These are phyloP conservation scores for Phrynocephalus guinanensis DNA, from an alignment of 2,797 vertebrate genomes.

Conservation along the genomic window DNA sequence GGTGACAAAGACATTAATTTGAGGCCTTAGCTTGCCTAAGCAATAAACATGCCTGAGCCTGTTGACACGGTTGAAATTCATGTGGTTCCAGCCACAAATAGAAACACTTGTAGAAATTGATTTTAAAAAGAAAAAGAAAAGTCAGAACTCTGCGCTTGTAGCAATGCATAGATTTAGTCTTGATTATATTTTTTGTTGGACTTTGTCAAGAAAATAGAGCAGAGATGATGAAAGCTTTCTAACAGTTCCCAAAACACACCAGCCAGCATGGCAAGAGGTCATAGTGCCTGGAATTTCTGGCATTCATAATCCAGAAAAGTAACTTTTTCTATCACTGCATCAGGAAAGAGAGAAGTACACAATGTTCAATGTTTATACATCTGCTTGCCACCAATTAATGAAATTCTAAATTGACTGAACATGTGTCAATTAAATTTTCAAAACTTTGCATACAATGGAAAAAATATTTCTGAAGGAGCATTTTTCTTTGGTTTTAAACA, in stretches of 20 bases:
- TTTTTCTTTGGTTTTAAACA: too few relatives aligned
- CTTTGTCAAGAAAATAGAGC: neutral
- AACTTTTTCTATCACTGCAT: too few relatives aligned
- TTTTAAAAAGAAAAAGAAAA: slow-evolving; percentile 41
- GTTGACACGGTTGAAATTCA: slow-evolving; percentile 66
- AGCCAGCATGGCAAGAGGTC: too few relatives aligned
- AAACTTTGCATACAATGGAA: too few relatives aligned
- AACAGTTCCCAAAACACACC: too few relatives aligned
- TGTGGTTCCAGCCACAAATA: slow-evolving; percentile 15
- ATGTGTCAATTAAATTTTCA: too few relatives aligned
- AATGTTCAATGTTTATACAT: neutral
- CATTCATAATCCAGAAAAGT: too few relatives aligned
- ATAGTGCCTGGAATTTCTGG: too few relatives aligned
- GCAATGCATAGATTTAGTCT: slow-evolving; percentile 10
- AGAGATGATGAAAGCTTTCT: neutral
- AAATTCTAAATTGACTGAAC: too few relatives aligned
- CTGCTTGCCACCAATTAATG: too few relatives aligned
- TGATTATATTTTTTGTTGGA: neutral
- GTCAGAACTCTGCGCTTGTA: neutral
- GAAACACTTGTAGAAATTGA: slow-evolving; percentile 29
- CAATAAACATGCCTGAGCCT: slow-evolving; percentile 48
- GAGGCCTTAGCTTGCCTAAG: slow-evolving; percentile 60
- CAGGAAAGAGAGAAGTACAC: neutral
- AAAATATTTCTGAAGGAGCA: too few relatives aligned
- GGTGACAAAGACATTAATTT: slow-evolving; percentile 71